Base-by-base conservation (phyloP, 2,797 vertebrate species). In the Eulemur rubriventer region DNA sequence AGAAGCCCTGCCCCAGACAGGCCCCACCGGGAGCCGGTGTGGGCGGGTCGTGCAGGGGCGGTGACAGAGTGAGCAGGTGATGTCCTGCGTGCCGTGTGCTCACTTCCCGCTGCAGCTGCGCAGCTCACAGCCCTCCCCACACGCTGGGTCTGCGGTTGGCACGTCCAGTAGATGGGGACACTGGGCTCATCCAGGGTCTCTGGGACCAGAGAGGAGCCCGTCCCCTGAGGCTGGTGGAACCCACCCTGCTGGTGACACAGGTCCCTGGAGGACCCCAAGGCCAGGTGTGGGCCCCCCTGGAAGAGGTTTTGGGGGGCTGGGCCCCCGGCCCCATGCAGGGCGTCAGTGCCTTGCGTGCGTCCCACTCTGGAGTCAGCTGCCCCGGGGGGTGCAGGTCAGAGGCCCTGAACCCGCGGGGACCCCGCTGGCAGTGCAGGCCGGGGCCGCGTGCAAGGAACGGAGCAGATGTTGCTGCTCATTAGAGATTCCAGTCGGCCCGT, bases 391-490 rank as follows among this genome's bases (percentile, higher is more conserved):
- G 33, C 41, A 61, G 87, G 89, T 81, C 83, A 4, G 94, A 86
- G 96, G 83, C 89, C 50, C 7, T 8, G 48, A 80, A 43, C 59
- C 65, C 10, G 2, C 5, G 1, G 72, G 92, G 79, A 79, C 82
- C 84, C 82, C 30, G 8, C 84, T 0, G 35, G 26, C 94, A 2
- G 41, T 0, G 2, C 30, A 14, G 70, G 93, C 80, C 83, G 18
- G 18, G 35, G 79, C 95, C 69, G 30, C 35, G 84, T 55, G 2
- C 35, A 0, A 20, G 94, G 85, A 78, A 73, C 94, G 63, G 97
- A 98, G 92, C 98, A 98, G 98, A 97, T 98, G 98, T 96, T 97
- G 81, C 90, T 52, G 46, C 97, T 98, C 98, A 95, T 98, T 98
- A 98, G 95, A 97, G 95, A 96, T 97, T 96, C 96, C 96, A 59